phyloP scores from a whole-genome alignment of 2,797 vertebrate species.

The Melanotaenia pygmaea region DNA sequence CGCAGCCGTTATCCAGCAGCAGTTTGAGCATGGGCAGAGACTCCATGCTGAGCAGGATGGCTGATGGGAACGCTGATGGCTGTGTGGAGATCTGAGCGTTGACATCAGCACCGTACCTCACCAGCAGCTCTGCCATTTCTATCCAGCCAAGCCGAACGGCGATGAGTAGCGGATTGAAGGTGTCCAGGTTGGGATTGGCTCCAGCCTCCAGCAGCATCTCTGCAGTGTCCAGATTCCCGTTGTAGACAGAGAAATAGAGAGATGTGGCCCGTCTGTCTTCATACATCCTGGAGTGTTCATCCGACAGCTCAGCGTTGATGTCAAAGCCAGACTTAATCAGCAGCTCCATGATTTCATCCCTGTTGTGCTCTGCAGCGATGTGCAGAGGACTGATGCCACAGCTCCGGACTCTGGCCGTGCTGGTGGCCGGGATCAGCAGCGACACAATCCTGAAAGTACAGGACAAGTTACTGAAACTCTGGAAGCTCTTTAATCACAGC shows the following conservation, averaged over 20 bases:
- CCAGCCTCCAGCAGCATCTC: slow-evolving; percentile 87
- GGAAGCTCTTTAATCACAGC: no score
- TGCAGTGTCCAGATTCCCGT: slow-evolving; percentile 85
- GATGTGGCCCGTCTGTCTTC: slow-evolving; percentile 88
- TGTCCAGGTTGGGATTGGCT: slow-evolving; percentile 88
- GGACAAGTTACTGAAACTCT: not conserved
- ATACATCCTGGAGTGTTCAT: slow-evolving; percentile 84
- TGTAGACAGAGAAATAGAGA: slow-evolving; percentile 88
- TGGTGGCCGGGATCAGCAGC: slow-evolving; percentile 88
- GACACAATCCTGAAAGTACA: slow-evolving; percentile 38
- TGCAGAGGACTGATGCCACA: slow-evolving; percentile 92
- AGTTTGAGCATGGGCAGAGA: slow-evolving; percentile 86
- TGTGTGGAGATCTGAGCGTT: slow-evolving; percentile 86
- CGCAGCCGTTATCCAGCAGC: slow-evolving; percentile 88
- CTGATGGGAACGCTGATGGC: slow-evolving; percentile 88
- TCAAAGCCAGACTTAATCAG: slow-evolving; percentile 87
- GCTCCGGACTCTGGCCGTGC: slow-evolving; percentile 77
- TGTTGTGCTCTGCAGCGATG: slow-evolving; percentile 87
- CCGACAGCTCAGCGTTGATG: slow-evolving; percentile 85
- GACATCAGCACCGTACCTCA: slow-evolving; percentile 87
- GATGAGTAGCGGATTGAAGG: slow-evolving; percentile 89
- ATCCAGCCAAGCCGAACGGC: slow-evolving; percentile 87
- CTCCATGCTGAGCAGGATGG: slow-evolving; percentile 89
- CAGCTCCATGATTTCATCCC: slow-evolving; percentile 84
- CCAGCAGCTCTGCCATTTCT: slow-evolving; percentile 85